Evolutionary conservation across 2,797 vertebrate genomes (phyloP).

Genomic region (Sebastes iracundus): DNA sequence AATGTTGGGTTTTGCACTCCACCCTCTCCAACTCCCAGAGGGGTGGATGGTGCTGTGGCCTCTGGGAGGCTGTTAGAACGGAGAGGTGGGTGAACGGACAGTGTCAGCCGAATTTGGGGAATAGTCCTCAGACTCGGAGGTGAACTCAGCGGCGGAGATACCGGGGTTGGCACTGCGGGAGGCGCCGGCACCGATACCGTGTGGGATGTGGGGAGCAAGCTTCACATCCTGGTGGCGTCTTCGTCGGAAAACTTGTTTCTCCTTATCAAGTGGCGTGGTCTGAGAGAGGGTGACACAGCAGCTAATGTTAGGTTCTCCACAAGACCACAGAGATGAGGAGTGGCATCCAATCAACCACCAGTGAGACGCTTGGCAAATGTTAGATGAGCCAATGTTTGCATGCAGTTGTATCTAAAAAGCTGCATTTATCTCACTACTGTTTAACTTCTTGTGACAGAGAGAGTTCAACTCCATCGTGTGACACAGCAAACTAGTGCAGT

Average conservation of each 20-base stretch:
- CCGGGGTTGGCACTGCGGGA: constrained; percentile 82
- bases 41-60: neutral
- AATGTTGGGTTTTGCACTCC: neutral
- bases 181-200: constrained; percentile 69
- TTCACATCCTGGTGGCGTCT: constrained; percentile 96
- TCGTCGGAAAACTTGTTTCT: constrained; percentile 98
- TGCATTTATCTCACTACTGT: neutral
- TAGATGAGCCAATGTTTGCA: constrained; percentile 8
- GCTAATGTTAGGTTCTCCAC: constrained; percentile 25
- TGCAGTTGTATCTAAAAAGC: constrained; percentile 27
- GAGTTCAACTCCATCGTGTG: neutral
- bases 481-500: constrained; percentile 1
- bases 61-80: constrained; percentile 86
- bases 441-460: neutral
- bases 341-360: neutral
- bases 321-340: constrained; percentile 5
- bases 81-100: constrained; percentile 93
- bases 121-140: constrained; percentile 93
- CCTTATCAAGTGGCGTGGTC: constrained; percentile 99
- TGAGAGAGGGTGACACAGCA: constrained; percentile 87
- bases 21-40: neutral
- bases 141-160: constrained; percentile 86
- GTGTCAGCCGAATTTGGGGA: constrained; percentile 94
- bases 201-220: constrained; percentile 77
- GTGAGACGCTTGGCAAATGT: neutral